Base-by-base conservation (phyloP, 1,140 invertebrate genomes). In the Cheumatopsyche charites region DNA sequence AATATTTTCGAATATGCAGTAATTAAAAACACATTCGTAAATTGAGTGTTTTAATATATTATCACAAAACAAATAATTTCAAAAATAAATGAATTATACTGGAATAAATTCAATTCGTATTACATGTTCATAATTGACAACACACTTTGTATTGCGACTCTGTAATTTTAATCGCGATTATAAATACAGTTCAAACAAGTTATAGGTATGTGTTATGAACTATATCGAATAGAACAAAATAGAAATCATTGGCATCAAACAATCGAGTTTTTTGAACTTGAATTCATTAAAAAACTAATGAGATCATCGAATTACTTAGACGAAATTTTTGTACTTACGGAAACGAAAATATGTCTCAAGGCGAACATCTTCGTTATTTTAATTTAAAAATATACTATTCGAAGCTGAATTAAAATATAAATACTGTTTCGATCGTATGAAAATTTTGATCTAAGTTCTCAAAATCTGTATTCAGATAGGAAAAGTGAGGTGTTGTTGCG, bases 141-240 rank as follows among this genome's bases (percentile, higher is more conserved):
- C 19, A 52, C 15, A 52, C 47, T 52, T 52, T 52, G 15, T 52
- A 52, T 52, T 13, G 47, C 47, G 47, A 52, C 47, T 19, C 9
- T 52, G 19, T 52, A 52, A 52, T 47, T 52, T 13, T 17, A 19
- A 7, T 15, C n/a, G 15, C 47, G 47, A 52, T 52, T 52, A 52
- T 19, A 52, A 52, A 52, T 7, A 52, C 47, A 52, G n/a, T 52
- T 52, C 47, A 17, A 52, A 52, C 13, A 17, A 17, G 47, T 52
- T 15, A 52, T 19, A n/a, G n/a, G n/a, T n/a, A n/a, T n/a, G n/a
- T n/a, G n/a, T 52, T 7, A 7, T 52, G 29, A 17, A 52, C 19
- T 13, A 7, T 13, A 52, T 52, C 15, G 1, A 17, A 52, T 17
- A 52, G 15, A 52, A 52, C 19, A 52, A 52, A 17, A 17, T 15